These are phyloP conservation scores for Cryptotermes secundus DNA, from an alignment of 1,140 invertebrate species.

Conservation along the genomic window DNA sequence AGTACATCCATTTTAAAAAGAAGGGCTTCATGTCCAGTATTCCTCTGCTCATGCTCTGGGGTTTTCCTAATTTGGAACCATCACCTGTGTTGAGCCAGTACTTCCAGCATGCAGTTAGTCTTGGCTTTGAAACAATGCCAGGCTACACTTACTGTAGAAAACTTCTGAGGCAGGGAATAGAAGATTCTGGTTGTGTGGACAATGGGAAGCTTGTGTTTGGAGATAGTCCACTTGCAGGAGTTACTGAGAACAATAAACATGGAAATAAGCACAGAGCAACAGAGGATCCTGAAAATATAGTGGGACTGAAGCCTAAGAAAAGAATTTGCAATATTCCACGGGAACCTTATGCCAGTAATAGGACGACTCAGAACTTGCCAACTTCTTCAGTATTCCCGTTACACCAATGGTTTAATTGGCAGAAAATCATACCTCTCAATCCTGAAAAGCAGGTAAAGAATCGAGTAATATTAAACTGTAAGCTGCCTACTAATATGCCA, in stretches of 20 bases:
- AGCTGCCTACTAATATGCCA: not conserved
- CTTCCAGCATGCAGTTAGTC: slow-evolving; percentile 58
- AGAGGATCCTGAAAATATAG: slow-evolving; percentile 39
- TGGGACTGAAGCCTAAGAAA: slow-evolving; percentile 36
- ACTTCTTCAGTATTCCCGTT: slow-evolving; percentile 34
- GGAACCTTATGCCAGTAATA: slow-evolving; percentile 37
- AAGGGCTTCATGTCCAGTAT: slow-evolving; percentile 27
- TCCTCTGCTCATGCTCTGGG: slow-evolving; percentile 41
- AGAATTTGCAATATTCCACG: slow-evolving; percentile 28
- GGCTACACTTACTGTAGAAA: slow-evolving; percentile 57
- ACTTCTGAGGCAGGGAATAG: slow-evolving; percentile 50
- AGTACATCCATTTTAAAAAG: slow-evolving; percentile 22
- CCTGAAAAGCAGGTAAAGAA: slow-evolving; percentile 39
- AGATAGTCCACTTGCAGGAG: slow-evolving; percentile 9
- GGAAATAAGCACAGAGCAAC: slow-evolving; percentile 37
- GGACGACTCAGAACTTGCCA: slow-evolving; percentile 33
- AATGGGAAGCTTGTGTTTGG: slow-evolving; percentile 47
- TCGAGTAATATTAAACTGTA: not conserved
- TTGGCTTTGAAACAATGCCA: slow-evolving; percentile 65
- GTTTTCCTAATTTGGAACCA: too few species aligned
- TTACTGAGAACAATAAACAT: slow-evolving; percentile 33
- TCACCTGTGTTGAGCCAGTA: slow-evolving; percentile 56
- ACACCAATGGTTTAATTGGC: slow-evolving; percentile 41
- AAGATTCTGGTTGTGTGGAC: slow-evolving; percentile 45
- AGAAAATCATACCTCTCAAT: slow-evolving; percentile 40